phyloP scores from a whole-genome alignment of 2,797 vertebrate species.

The Malurus splendens region DNA sequence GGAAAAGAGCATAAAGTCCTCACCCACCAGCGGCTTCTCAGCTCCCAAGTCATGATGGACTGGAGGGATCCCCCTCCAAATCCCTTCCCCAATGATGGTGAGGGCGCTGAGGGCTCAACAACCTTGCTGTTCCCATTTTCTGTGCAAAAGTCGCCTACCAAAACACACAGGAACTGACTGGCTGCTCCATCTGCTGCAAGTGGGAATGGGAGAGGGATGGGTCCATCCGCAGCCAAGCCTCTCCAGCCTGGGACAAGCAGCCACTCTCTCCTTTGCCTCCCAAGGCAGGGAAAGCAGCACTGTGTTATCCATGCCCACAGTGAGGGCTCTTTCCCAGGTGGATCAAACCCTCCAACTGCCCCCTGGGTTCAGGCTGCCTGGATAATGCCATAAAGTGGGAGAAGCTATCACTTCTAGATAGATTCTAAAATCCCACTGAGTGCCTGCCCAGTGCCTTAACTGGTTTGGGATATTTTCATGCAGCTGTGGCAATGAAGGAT shows the following conservation, averaged over 20 bases:
- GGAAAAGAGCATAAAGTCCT: background rate
- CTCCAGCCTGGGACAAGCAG: background rate
- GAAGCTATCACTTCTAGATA: fast-evolving
- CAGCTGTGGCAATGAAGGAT: background rate
- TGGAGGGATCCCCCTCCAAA: background rate
- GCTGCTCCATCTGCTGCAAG: background rate
- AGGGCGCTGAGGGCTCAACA: background rate
- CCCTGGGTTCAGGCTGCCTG: fast-evolving
- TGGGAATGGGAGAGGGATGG: background rate
- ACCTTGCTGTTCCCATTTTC: background rate
- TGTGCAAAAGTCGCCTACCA: background rate
- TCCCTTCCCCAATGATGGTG: background rate
- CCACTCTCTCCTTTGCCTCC: background rate
- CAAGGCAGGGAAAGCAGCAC: fast-evolving
- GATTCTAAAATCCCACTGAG: background rate
- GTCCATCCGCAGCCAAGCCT: background rate
- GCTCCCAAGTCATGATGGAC: fast-evolving
- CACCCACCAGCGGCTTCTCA: background rate
- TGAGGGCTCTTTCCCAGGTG: background rate
- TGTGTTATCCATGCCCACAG: background rate
- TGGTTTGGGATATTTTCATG: background rate
- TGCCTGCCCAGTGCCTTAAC: background rate
- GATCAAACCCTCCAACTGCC: background rate
- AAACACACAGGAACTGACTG: background rate
- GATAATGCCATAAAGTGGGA: background rate